phyloP scores from a whole-genome alignment of 2,113 vertebrate species.

The Etheostoma spectabile region DNA sequence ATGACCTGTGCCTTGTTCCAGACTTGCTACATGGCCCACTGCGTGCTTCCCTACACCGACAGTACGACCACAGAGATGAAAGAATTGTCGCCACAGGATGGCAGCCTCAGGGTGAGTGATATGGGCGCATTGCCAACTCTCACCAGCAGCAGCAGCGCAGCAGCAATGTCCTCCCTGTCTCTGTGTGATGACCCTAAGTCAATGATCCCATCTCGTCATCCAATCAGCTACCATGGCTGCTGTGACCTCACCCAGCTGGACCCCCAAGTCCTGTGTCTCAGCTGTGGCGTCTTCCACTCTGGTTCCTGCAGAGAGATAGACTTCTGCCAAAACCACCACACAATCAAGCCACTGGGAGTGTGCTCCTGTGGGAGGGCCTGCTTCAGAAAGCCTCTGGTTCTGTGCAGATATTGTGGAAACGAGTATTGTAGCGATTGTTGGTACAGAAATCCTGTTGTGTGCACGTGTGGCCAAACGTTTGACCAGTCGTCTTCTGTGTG shows the following conservation, averaged over 20 bases:
- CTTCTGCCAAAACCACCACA: constrained; percentile 48
- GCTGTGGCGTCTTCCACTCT: constrained; percentile 71
- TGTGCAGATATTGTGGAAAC: constrained; percentile 75
- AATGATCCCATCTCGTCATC: background rate
- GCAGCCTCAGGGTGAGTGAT: background rate
- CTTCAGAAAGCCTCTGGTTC: constrained; percentile 35
- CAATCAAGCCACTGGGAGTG: fast-evolving
- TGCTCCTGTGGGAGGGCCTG: constrained; percentile 59
- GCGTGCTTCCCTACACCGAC: fast-evolving
- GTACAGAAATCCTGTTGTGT: constrained; percentile 63
- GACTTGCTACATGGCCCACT: background rate
- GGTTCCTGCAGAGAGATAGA: constrained; percentile 17
- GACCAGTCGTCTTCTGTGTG: constrained; percentile 68
- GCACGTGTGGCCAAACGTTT: constrained; percentile 74
- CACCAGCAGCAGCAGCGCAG: background rate
- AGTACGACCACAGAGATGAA: background rate
- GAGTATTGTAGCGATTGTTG: constrained; percentile 75
- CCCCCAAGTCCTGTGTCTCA: constrained; percentile 61
- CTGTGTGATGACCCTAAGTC: background rate
- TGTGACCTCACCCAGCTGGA: constrained; percentile 39
- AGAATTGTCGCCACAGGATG: background rate
- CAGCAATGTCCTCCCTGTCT: constrained; percentile 12
- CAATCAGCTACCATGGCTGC: constrained; percentile 69
- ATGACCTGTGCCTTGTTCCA: background rate
- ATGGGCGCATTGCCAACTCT: background rate